Base-by-base conservation (phyloP, 2,797 vertebrate genomes). In the Sebastes vulpes region DNA sequence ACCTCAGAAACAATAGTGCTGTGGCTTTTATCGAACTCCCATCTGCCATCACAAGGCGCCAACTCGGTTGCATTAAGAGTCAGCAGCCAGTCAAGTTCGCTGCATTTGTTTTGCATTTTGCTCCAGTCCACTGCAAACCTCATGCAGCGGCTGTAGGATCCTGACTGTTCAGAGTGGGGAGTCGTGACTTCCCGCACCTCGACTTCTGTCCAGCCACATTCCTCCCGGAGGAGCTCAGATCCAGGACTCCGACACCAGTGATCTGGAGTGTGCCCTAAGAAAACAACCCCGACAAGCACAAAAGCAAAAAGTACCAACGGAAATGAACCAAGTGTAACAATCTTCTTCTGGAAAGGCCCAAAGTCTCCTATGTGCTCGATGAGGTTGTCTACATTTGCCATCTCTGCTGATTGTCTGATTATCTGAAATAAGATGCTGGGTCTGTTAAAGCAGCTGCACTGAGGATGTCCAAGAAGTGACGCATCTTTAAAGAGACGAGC, bases 281-380 rank as follows among this genome's bases (percentile, higher is more conserved):
- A 90, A 72, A 83, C 69, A 0, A 72, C 63, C 21, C 75, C 72
- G 2, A 82, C 63, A 4, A 79, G 32, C n/a, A 69, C 63, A 23
- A 82, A 82, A 20, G 72, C 69, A 6, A 82, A 80, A 35, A 72
- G 5, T 4, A 72, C 50, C 57, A 73, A 21, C 0, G 73, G n/a
- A 20, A 86, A 25, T 7, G 64, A 77, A 32, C 78, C 35, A 0
- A 90, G 56, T 4, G 9, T n/a, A 18, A 65, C 56, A 2, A 76
- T 74, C 69, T 54, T 78, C 21, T 57, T 84, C 79, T 84, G 83
- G 74, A 88, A 80, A 38, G 73, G 72, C n/a, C 81, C 81, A 59
- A 71, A 78, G 26, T 77, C 81, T 64, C 81, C 81, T 4, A 75
- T 23, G 21, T 70, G 56, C 31, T 61, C 50, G 0, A 87, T 74